Evolutionary conservation across 1,140 invertebrate genomes (phyloP).

Genomic region (Pachypsylla venusta): DNA sequence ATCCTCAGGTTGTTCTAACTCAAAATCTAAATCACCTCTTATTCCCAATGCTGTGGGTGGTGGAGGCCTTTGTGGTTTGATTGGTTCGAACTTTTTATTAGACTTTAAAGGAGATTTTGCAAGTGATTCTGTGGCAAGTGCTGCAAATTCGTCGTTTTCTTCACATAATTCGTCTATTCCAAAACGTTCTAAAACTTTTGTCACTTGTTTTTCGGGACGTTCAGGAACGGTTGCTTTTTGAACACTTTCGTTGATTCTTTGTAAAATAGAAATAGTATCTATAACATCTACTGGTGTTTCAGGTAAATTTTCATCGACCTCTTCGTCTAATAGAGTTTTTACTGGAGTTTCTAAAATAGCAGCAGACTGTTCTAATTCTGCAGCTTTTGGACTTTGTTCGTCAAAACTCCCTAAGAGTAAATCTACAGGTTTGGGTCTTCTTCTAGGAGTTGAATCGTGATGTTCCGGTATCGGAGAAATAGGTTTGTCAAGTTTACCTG

Average conservation of each 20-base stretch:
- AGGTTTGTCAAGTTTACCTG: slow-evolving; percentile 52
- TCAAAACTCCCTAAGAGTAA: slow-evolving; percentile 52
- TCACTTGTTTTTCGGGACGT: slow-evolving; percentile 12
- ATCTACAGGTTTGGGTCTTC: slow-evolving; percentile 35
- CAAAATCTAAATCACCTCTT: slow-evolving; percentile 24
- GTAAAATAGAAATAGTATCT: slow-evolving; percentile 2
- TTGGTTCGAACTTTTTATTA: slow-evolving; percentile 12
- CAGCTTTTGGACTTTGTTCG: slow-evolving; percentile 25
- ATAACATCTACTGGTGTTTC: slow-evolving; percentile 11
- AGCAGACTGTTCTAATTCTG: slow-evolving; percentile 20
- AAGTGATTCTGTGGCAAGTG: slow-evolving; percentile 53
- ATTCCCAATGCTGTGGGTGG: slow-evolving; percentile 1
- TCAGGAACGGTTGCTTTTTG: slow-evolving; percentile 1
- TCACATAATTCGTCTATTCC: slow-evolving; percentile 10
- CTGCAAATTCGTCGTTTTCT: slow-evolving; percentile 46
- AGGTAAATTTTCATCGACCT: slow-evolving; percentile 27
- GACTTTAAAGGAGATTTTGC: slow-evolving; percentile 30
- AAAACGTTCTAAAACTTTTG: slow-evolving; percentile 11
- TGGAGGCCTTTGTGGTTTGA: slow-evolving; percentile 17
- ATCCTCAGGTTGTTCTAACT: slow-evolving; percentile 40
- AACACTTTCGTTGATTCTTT: neutral
- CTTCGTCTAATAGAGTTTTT: slow-evolving; percentile 57
- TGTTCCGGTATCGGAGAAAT: slow-evolving; percentile 36
- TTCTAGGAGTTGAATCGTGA: slow-evolving; percentile 15
- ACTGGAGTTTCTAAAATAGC: slow-evolving; percentile 30